phyloP scores from a whole-genome alignment of 2,888 invertebrate species.

The Campoplex capitator region DNA sequence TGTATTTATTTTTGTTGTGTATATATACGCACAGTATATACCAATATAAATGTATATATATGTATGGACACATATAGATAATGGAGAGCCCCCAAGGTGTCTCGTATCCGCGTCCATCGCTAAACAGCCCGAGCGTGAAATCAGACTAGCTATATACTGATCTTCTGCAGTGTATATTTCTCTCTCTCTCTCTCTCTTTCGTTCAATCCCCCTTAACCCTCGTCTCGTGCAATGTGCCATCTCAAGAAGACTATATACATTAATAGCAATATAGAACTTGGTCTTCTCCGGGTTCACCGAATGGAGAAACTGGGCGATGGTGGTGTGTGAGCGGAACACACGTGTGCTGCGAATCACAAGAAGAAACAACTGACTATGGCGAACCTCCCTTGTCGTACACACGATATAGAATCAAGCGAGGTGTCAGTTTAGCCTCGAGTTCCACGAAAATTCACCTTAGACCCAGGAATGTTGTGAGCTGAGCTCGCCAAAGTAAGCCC shows the following conservation, averaged over 20 bases:
- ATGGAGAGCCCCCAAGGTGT: slow-evolving; percentile 76
- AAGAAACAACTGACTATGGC: slow-evolving; percentile 32
- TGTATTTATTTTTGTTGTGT: slow-evolving; percentile 11
- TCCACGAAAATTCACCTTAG: slow-evolving; percentile 65
- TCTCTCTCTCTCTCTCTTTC: slow-evolving; percentile 67
- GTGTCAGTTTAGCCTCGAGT: slow-evolving; percentile 60
- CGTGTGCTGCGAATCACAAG: slow-evolving; percentile 44
- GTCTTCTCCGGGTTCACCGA: slow-evolving; percentile 39
- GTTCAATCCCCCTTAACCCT: slow-evolving; percentile 42
- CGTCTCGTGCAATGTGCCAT: slow-evolving; percentile 38
- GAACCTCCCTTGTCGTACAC: slow-evolving; percentile 17
- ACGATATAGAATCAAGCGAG: slow-evolving; percentile 18
- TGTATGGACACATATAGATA: slow-evolving; percentile 33
- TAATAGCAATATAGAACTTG: slow-evolving; percentile 38
- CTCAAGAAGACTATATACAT: slow-evolving; percentile 27
- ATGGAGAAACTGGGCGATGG: slow-evolving; percentile 2
- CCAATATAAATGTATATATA: too few relatives aligned
- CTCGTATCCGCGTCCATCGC: slow-evolving; percentile 82
- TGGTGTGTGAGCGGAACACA: not conserved
- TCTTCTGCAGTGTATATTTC: slow-evolving; percentile 43
- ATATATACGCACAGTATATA: not conserved
- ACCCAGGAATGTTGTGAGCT: slow-evolving; percentile 45
- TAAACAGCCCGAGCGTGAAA: slow-evolving; percentile 83
- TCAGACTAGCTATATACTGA: slow-evolving; percentile 78
- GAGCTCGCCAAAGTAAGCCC: slow-evolving; percentile 27